Evolutionary conservation across 2,888 invertebrate species (phyloP).

Genomic region (Pseudoips prasinana): DNA sequence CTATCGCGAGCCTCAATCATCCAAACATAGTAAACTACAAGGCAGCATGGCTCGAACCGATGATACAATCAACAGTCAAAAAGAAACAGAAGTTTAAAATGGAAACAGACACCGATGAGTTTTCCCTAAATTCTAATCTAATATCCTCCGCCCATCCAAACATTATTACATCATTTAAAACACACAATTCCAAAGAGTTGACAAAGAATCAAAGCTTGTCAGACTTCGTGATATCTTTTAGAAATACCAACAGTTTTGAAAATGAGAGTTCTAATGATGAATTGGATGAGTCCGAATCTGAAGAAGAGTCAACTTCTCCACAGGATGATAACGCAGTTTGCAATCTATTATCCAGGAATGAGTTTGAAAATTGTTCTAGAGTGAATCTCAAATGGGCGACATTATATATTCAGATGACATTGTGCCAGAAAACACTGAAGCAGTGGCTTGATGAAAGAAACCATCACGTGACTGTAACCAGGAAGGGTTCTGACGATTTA

Average conservation of each 20-base stretch:
- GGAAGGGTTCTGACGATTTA: conserved; percentile 63
- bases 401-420: conserved; percentile 92
- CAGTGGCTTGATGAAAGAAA: conserved; percentile 88
- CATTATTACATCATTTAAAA: conserved; percentile 71
- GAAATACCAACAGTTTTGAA: conserved; percentile 60
- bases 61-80: conserved; percentile 73
- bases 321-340: conserved; percentile 59
- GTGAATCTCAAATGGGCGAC: conserved; percentile 85
- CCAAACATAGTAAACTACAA: conserved; percentile 92
- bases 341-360: conserved; percentile 48
- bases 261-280: conserved; percentile 49
- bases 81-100: conserved; percentile 57
- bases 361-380: conserved; percentile 68
- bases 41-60: conserved; percentile 90
- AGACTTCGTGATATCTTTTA: conserved; percentile 69
- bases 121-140: conserved; percentile 46
- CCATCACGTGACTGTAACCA: conserved; percentile 43
- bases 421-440: conserved; percentile 88
- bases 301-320: conserved; percentile 45
- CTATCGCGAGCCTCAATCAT: conserved; percentile 89
- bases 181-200: conserved; percentile 71
- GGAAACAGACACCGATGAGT: conserved; percentile 66
- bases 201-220: conserved; percentile 58
- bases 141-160: conserved; percentile 63
- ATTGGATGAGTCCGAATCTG: conserved; percentile 50